phyloP scores from a whole-genome alignment of 2,113 vertebrate species.

The Trichomycterus rosablanca region DNA sequence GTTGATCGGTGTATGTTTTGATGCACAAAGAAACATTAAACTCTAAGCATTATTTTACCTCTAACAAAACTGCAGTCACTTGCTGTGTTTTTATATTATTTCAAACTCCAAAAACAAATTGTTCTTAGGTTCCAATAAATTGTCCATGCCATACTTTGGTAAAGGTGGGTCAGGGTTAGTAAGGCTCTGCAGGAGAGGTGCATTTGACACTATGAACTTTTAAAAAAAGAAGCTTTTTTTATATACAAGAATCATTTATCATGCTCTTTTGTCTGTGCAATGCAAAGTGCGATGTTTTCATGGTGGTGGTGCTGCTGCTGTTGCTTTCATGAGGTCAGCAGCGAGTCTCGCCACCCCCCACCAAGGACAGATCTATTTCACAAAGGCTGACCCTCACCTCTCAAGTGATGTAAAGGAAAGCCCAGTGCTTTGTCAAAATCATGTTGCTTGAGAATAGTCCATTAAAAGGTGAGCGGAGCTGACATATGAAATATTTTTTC shows the following conservation, averaged over 20 bases:
- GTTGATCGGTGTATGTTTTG: too few species aligned
- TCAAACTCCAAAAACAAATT: too few species aligned
- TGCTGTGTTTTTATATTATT: too few species aligned
- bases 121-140: too few species aligned
- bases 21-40: too few species aligned
- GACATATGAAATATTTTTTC: slow-evolving; percentile 67
- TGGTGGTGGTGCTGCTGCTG: slow-evolving; percentile 22
- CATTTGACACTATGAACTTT: slow-evolving; percentile 16
- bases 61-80: too few species aligned
- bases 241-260: slow-evolving; percentile 40
- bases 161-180: too few species aligned
- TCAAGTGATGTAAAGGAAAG: slow-evolving; percentile 50
- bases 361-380: slow-evolving; percentile 67
- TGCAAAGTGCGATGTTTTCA: slow-evolving; percentile 37
- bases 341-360: slow-evolving; percentile 38
- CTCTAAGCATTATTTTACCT: too few species aligned
- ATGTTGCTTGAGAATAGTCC: slow-evolving; percentile 65
- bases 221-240: slow-evolving; percentile 1
- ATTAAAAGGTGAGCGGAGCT: slow-evolving; percentile 69
- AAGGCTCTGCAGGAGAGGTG: slow-evolving; percentile 1
- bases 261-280: slow-evolving; percentile 34
- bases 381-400: slow-evolving; percentile 50
- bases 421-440: slow-evolving; percentile 64
- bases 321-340: slow-evolving; percentile 43
- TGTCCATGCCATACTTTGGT: too few species aligned